Percentiles rank a stretch among this genome's conserved stretches.
phyloP scores from a whole-genome alignment of 2,888 invertebrate species.

The Catotricha subobsoleta region DNA sequence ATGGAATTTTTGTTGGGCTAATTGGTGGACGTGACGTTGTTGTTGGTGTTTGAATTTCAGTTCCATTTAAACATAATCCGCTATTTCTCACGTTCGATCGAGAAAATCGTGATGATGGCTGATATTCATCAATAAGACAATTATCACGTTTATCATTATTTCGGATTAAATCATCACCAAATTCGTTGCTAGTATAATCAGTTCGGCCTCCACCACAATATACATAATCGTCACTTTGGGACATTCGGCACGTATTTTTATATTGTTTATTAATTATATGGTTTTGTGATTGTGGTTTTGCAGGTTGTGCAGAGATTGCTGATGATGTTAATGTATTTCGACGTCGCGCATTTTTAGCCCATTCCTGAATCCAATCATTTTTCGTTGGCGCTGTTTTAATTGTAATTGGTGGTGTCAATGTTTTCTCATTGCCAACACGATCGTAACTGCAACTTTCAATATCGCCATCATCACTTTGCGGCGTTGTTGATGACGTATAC shows the following conservation, averaged over 20 bases:
- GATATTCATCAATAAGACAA: neutral
- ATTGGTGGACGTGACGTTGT: constrained; percentile 2
- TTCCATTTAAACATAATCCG: too few species aligned
- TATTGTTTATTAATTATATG: too few species aligned
- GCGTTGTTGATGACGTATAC: constrained; percentile 15
- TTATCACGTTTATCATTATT: neutral
- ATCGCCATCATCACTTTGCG: constrained; percentile 10
- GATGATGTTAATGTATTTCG: constrained; percentile 3
- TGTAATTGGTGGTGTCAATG: neutral
- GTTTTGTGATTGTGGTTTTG: too few species aligned
- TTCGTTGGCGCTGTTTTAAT: constrained; percentile 25
- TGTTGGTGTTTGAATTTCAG: neutral
- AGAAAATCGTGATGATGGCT: neutral
- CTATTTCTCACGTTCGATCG: neutral
- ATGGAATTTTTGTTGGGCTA: constrained; percentile 57
- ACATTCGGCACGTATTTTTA: constrained; percentile 19
- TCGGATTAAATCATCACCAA: neutral
- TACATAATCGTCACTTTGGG: constrained; percentile 23
- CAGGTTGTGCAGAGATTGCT: constrained; percentile 11
- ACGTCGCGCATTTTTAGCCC: constrained; percentile 39
- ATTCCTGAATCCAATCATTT: constrained; percentile 42
- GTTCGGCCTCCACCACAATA: neutral
- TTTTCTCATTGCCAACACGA: neutral
- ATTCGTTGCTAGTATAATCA: neutral
- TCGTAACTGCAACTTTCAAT: neutral